Evolutionary conservation across 2,113 vertebrate species (phyloP).

Genomic region (Phaethon lepturus): DNA sequence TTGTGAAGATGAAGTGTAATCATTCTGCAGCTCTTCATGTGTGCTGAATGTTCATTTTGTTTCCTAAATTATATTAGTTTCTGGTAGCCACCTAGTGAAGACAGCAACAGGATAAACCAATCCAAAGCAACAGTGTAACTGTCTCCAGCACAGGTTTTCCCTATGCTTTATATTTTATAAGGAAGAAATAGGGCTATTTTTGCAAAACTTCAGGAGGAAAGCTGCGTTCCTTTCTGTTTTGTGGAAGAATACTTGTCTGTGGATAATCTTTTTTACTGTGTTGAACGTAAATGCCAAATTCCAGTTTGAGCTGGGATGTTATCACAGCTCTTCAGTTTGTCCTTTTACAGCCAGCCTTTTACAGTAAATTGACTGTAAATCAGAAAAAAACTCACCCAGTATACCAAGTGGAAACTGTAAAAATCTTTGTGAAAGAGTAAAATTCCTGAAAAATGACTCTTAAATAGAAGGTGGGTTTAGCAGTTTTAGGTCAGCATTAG

Average conservation of each 20-base stretch:
- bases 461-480: constrained; percentile 14
- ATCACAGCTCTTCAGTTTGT: constrained; percentile 39
- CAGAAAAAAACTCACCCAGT: background rate
- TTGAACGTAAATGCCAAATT: constrained; percentile 16
- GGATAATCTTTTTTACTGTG: background rate
- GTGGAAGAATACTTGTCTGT: background rate
- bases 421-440: background rate
- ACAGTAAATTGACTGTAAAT: constrained; percentile 57
- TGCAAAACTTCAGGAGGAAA: background rate
- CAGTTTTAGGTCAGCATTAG: constrained; percentile 5
- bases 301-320: background rate
- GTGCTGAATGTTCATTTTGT: background rate
- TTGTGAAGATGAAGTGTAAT: background rate
- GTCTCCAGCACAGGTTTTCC: background rate
- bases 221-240: background rate
- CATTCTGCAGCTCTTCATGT: background rate
- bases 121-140: background rate
- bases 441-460: constrained; percentile 33
- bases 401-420: constrained; percentile 23
- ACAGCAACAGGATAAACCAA: background rate
- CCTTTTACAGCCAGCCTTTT: constrained; percentile 39
- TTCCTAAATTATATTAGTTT: background rate
- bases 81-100: background rate
- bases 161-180: background rate
- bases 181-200: background rate